These are phyloP conservation scores for Synanthedon tipuliformis DNA, from an alignment of 2,888 invertebrate species.

Conservation along the genomic window DNA sequence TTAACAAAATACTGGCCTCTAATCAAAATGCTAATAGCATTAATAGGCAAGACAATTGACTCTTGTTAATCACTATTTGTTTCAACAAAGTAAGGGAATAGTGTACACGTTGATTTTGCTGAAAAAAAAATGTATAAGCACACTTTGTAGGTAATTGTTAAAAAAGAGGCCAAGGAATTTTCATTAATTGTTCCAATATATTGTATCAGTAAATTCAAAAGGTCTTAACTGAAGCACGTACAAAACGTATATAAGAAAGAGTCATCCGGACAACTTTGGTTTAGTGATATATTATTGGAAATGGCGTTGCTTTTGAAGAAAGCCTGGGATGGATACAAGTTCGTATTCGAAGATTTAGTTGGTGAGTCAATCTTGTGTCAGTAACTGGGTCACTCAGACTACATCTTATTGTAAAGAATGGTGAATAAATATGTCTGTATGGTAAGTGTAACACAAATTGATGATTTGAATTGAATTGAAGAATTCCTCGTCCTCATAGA, in stretches of 20 bases:
- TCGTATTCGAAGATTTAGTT: conserved; percentile 36
- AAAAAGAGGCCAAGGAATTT: background rate
- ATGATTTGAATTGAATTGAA: no score
- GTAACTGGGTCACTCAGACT: no score
- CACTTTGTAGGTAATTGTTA: background rate
- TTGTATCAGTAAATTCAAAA: background rate
- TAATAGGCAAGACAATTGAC: background rate
- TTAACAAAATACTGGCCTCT: background rate
- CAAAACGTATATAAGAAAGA: background rate
- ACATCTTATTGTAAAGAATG: no score
- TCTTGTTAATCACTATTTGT: background rate
- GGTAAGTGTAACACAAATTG: no score
- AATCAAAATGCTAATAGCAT: background rate
- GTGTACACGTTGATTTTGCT: background rate
- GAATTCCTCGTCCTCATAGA: no score
- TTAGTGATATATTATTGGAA: conserved; percentile 5
- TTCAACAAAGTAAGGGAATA: background rate
- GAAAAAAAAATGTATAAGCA: background rate
- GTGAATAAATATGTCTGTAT: no score
- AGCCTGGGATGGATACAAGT: conserved; percentile 30
- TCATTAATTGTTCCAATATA: background rate
- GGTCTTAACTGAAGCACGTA: background rate
- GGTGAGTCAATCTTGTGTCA: background rate
- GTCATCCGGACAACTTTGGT: background rate
- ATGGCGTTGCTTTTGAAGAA: conserved; percentile 47